Conservation (phyloP, 2,113 vertebrate genomes). For the Ramphastos sulfuratus region DNA sequence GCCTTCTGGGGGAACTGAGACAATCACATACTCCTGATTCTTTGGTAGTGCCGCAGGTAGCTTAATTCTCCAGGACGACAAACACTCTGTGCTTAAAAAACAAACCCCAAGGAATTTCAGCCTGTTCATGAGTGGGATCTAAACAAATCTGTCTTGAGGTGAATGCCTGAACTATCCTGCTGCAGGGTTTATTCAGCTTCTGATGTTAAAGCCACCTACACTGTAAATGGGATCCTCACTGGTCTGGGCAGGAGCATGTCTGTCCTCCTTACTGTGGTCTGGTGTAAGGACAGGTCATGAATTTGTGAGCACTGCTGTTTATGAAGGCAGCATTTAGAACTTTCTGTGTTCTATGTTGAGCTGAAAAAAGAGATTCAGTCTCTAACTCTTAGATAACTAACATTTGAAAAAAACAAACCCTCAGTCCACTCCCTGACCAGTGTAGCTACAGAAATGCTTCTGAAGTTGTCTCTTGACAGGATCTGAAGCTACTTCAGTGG, state of each 20-base stretch:
- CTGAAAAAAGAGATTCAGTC: fast-evolving
- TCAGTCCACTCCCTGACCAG: not conserved
- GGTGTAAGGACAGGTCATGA: not conserved
- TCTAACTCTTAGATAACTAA: not conserved
- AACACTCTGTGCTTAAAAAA: not conserved
- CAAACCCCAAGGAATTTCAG: not conserved
- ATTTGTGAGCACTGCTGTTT: not conserved
- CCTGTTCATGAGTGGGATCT: not conserved
- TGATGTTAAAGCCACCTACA: not conserved
- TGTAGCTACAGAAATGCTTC: not conserved
- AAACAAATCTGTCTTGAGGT: not conserved
- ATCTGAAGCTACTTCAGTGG: not conserved
- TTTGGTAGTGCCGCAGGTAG: not conserved
- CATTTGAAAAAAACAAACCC: not conserved
- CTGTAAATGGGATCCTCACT: not conserved
- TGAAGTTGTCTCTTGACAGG: not conserved
- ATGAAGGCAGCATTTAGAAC: not conserved
- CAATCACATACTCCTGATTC: not conserved
- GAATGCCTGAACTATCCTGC: not conserved
- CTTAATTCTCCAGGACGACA: not conserved
- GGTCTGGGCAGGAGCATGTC: too few species aligned
- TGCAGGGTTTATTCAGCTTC: not conserved
- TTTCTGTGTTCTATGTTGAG: not conserved
- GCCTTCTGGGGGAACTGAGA: not conserved
- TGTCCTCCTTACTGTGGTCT: not conserved